A percentile compares a stretch with the other conserved stretches of the same genome.
phyloP scores from a whole-genome alignment of 2,888 invertebrate species.

The Andrena dorsata region DNA sequence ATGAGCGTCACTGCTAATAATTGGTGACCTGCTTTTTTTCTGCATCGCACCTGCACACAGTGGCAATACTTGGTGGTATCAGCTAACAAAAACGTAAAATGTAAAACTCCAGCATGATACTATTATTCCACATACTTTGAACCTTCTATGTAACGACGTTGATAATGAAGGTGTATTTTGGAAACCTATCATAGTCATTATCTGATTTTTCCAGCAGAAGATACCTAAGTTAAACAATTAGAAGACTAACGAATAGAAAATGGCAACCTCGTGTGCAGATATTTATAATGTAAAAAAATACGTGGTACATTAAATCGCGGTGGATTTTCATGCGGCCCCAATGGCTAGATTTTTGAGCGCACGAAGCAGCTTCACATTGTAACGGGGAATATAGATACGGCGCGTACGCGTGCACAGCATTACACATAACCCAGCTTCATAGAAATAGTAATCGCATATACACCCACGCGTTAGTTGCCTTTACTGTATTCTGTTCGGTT shows the following conservation, averaged over 20 bases:
- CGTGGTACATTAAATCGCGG: neutral
- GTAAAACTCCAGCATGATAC: neutral
- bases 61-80: neutral
- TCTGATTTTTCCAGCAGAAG: no score
- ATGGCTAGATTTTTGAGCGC: constrained; percentile 31
- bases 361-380: constrained; percentile 36
- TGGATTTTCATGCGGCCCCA: constrained; percentile 20
- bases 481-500: constrained; percentile 81
- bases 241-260: no score
- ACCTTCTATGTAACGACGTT: no score
- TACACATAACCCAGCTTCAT: constrained; percentile 43
- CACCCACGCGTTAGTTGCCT: constrained; percentile 74
- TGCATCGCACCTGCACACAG: neutral
- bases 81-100: neutral
- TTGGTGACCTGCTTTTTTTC: constrained; percentile 18
- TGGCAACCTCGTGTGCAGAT: no score
- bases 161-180: no score
- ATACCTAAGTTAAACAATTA: no score
- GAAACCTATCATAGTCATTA: no score
- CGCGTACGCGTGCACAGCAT: constrained; percentile 38
- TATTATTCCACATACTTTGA: neutral
- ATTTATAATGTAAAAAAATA: no score
- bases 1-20: constrained; percentile 57
- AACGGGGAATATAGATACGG: constrained; percentile 30
- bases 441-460: constrained; percentile 63